phyloP scores from a whole-genome alignment of 2,113 vertebrate genomes.

The Alouatta palliata region DNA sequence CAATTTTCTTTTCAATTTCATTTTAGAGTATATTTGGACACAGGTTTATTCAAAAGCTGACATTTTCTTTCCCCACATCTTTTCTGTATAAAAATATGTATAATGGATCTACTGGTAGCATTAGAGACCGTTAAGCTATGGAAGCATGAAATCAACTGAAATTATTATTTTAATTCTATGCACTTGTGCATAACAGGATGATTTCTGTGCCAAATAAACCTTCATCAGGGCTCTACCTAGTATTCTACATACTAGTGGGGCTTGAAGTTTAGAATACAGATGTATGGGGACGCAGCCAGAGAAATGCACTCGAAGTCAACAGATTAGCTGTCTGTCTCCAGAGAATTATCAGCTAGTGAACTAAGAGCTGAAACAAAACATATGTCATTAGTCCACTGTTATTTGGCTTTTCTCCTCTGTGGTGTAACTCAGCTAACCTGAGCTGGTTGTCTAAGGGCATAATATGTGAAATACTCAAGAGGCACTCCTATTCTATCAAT shows the following conservation, averaged over 20 bases:
- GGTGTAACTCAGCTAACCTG: not conserved
- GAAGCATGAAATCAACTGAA: constrained; percentile 86
- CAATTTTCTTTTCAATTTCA: constrained; percentile 78
- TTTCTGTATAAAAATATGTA: constrained; percentile 78
- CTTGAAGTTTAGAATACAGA: constrained; percentile 70
- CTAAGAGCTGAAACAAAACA: not conserved
- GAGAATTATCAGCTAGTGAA: constrained; percentile 48
- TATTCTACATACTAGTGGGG: constrained; percentile 72
- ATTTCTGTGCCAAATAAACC: constrained; percentile 82
- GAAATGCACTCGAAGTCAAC: constrained; percentile 52
- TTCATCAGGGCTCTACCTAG: constrained; percentile 76
- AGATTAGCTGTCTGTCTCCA: not conserved
- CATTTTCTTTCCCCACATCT: constrained; percentile 48
- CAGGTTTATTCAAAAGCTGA: constrained; percentile 70
- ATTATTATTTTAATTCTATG: constrained; percentile 86
- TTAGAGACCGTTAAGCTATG: constrained; percentile 81
- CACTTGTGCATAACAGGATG: constrained; percentile 80
- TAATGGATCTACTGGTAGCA: constrained; percentile 77
- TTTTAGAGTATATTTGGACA: constrained; percentile 76
- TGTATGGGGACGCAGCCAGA: constrained; percentile 30
- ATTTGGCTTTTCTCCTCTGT: not conserved
- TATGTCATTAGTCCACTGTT: too few species aligned
- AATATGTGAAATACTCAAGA: not conserved
- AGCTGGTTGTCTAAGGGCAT: not conserved
- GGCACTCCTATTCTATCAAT: not conserved